phyloP scores from a whole-genome alignment of 2,888 invertebrate genomes.

The Oligia strigilis region DNA sequence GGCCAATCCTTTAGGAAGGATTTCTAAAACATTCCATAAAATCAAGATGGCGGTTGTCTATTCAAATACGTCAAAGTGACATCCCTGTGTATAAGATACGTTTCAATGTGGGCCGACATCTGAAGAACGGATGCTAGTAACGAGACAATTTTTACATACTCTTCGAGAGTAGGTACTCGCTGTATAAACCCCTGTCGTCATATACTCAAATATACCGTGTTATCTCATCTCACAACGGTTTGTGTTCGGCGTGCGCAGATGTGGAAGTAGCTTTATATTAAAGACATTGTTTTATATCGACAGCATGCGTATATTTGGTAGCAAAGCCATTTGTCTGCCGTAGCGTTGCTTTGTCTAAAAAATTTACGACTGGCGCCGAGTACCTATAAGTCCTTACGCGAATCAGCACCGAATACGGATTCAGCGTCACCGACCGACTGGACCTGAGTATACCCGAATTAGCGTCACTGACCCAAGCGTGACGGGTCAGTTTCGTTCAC shows the following conservation, averaged over 20 bases:
- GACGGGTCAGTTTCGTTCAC: not conserved
- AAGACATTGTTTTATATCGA: constrained; percentile 8
- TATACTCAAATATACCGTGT: constrained; percentile 15
- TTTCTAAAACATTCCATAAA: not conserved
- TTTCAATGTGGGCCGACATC: constrained; percentile 64
- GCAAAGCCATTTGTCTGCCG: not conserved
- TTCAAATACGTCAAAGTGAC: constrained; percentile 19
- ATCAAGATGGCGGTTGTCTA: constrained; percentile 11
- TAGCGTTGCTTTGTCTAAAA: not conserved
- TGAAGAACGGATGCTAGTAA: constrained; percentile 72
- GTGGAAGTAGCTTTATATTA: not conserved
- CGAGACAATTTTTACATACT: constrained; percentile 71
- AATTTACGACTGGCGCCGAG: not conserved
- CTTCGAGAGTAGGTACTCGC: constrained; percentile 11
- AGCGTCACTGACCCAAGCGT: not conserved
- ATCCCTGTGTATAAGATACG: constrained; percentile 55
- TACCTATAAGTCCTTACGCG: not conserved
- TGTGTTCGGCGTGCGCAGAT: constrained; percentile 9
- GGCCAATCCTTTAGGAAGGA: no score
- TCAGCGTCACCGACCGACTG: not conserved
- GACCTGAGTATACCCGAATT: not conserved
- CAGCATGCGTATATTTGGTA: not conserved
- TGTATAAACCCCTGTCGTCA: constrained; percentile 18
- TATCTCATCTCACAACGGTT: constrained; percentile 16
- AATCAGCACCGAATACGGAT: not conserved